A percentile compares a stretch with the other conserved stretches of the same genome.
Conservation (phyloP, 2,888 invertebrate species). For the Acanthococcus lagerstroemiae region DNA sequence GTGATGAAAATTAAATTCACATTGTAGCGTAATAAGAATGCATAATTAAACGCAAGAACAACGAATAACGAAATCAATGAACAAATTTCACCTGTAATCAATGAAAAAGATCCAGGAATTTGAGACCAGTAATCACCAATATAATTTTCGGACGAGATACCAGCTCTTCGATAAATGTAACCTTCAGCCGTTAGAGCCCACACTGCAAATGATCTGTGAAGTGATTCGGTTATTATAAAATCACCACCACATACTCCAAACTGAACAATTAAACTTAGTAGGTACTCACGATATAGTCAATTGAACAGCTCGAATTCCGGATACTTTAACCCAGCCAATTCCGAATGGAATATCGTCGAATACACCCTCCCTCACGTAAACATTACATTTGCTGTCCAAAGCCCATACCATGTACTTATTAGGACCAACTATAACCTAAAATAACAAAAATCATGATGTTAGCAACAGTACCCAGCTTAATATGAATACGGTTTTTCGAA, state of each 20-base stretch:
- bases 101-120: constrained; percentile 40
- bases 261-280: no score
- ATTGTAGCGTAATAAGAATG: no score
- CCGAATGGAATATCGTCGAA: constrained; percentile 45
- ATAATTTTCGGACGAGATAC: constrained; percentile 44
- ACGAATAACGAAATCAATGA: neutral
- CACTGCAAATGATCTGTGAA: constrained; percentile 42
- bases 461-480: neutral
- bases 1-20: neutral
- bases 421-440: constrained; percentile 43
- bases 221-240: no score
- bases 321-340: constrained; percentile 45
- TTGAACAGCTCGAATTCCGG: constrained; percentile 43
- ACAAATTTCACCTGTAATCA: constrained; percentile 39
- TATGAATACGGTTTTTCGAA: no score
- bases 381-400: constrained; percentile 43
- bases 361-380: constrained; percentile 45
- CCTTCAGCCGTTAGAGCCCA: constrained; percentile 44
- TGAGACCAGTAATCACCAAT: constrained; percentile 45
- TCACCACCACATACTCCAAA: no score
- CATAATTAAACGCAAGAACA: neutral
- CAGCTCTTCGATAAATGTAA: constrained; percentile 43
- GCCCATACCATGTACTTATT: constrained; percentile 45
- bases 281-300: constrained; percentile 41
- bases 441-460: neutral